Evolutionary conservation across 2,113 vertebrate species (phyloP).

Genomic region (Coryphaenoides rupestris): DNA sequence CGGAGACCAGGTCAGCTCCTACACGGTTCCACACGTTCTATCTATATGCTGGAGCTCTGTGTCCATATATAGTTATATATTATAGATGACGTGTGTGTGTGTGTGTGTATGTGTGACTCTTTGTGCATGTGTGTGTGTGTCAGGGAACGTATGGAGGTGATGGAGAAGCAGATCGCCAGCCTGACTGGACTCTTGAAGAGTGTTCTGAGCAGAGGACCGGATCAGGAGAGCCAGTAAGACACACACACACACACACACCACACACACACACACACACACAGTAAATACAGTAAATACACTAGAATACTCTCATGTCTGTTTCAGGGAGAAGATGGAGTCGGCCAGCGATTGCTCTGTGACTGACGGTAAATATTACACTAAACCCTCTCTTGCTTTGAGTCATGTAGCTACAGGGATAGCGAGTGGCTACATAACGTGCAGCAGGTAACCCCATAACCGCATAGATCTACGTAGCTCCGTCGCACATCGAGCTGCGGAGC

Average conservation of each 20-base stretch:
- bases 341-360: constrained; percentile 85
- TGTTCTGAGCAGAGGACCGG: constrained; percentile 85
- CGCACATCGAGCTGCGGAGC: too few relatives aligned
- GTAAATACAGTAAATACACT: too few relatives aligned
- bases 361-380: constrained; percentile 68
- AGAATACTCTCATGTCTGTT: constrained; percentile 38
- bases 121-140: constrained; percentile 4
- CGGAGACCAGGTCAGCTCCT: constrained; percentile 82
- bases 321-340: constrained; percentile 90
- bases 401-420: too few relatives aligned
- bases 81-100: not conserved
- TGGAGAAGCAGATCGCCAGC: constrained; percentile 99
- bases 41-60: not conserved
- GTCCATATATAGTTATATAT: not conserved
- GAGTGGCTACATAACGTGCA: too few relatives aligned
- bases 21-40: not conserved
- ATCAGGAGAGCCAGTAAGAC: constrained; percentile 85
- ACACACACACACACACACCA: constrained; percentile 18
- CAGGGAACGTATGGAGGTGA: constrained; percentile 96
- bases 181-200: constrained; percentile 94
- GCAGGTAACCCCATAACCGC: too few relatives aligned
- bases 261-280: constrained; percentile 3
- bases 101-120: constrained; percentile 5
- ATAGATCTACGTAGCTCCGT: too few relatives aligned
- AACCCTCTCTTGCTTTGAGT: too few relatives aligned